phyloP scores from a whole-genome alignment of 2,113 vertebrate genomes.

The Ageneiosus marmoratus region DNA sequence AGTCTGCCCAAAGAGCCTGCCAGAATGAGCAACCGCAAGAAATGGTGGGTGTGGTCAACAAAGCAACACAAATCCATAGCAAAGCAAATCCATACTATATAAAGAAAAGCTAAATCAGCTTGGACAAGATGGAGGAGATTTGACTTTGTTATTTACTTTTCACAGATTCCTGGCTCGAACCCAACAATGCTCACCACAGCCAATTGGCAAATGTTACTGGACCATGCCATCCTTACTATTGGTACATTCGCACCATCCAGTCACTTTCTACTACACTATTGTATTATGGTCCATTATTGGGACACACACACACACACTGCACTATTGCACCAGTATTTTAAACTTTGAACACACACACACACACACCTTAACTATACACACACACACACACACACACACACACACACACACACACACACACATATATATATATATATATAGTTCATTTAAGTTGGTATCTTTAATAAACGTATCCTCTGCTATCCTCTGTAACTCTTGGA shows the following conservation, averaged over 20 bases:
- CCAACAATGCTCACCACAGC: neutral
- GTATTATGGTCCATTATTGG: too few relatives aligned
- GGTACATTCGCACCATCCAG: neutral
- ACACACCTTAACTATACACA: too few relatives aligned
- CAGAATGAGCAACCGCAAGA: neutral
- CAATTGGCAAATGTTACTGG: conserved; percentile 2
- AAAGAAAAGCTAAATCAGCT: neutral
- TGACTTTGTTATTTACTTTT: neutral
- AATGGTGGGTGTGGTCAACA: neutral
- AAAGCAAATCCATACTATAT: neutral
- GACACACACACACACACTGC: too few relatives aligned
- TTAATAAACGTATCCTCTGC: too few relatives aligned
- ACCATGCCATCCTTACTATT: neutral
- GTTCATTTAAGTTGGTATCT: too few relatives aligned
- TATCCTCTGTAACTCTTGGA: too few relatives aligned
- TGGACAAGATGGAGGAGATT: neutral
- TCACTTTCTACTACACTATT: neutral
- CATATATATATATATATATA: too few relatives aligned
- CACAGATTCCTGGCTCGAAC: neutral
- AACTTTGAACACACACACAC: too few relatives aligned
- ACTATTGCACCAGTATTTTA: neutral
- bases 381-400: too few relatives aligned
- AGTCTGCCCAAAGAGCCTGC: neutral
- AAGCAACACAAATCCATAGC: too few relatives aligned
- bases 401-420: too few relatives aligned